Base-by-base conservation (phyloP, 2,113 vertebrate species). In the Rhinolophus sinicus region DNA sequence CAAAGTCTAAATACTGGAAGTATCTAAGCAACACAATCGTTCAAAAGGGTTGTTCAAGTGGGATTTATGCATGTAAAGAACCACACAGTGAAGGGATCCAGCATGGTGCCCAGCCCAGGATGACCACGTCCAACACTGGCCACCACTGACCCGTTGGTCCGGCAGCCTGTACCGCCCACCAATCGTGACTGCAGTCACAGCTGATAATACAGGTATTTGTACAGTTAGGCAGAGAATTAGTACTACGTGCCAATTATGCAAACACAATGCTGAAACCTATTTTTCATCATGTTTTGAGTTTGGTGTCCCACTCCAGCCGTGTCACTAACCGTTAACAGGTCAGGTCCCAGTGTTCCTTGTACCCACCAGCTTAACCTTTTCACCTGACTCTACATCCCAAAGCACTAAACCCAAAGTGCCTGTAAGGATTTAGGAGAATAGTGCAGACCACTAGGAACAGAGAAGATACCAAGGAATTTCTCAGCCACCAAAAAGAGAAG, bases 21-120 rank as follows among this genome's bases (percentile, higher is more conserved):
- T 50, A 60, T 38, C 58, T 38, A 82, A 69, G 50, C 35, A 30
- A 90, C 5, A 56, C 10, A 65, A 47, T 21, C n/a, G 2, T 84
- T 47, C 26, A 54, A 93, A 70, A 50, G 10, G 22, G 6, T 30
- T 65, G 69, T 62, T 16, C 3, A 78, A 70, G 33, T 11, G 8
- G 38, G 50, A n/a, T 16, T 16, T 8, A 64, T 16, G 33, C 44
- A 35, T 5, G 30, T 14, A 2, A 73, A 80, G 35, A 10, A 6
- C 22, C 70, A 11, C 15, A 30, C 6, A 30, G 56, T 47, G 14
- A n/a, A 58, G 72, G 16, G 56, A 14, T 1, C 28, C 1, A 2
- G n/a, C 12, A 13, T 0, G 11, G 64, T 3, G 6, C 13, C 52
- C 30, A n/a, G 33, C 33, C 54, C 3, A 0, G 24, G 19, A 6